A percentile compares a stretch with the other conserved stretches of the same genome.
Evolutionary conservation across 1,140 invertebrate species (phyloP).

Genomic region (Dendroctonus ponderosae): DNA sequence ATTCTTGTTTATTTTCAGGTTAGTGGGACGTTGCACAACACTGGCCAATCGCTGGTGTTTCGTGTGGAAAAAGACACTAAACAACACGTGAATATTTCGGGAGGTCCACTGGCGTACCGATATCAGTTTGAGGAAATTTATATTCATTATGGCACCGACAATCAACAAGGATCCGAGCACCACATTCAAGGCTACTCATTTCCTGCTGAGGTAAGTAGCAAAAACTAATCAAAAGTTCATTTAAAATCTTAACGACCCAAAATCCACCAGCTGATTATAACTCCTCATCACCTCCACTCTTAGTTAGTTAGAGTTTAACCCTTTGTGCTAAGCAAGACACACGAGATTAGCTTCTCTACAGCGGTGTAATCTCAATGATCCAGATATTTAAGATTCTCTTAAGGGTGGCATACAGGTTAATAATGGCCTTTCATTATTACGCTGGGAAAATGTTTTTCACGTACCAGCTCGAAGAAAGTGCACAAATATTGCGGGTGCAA

Average conservation of each 20-base stretch:
- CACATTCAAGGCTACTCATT: slow-evolving; percentile 89
- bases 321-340: too few species aligned
- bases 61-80: slow-evolving; percentile 82
- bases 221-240: not conserved
- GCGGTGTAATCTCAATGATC: too few species aligned
- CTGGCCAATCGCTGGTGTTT: slow-evolving; percentile 88
- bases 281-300: too few species aligned
- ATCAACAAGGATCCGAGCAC: slow-evolving; percentile 89
- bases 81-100: slow-evolving; percentile 88
- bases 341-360: too few species aligned
- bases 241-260: not conserved
- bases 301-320: too few species aligned
- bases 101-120: slow-evolving; percentile 90
- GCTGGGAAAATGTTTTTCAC: too few species aligned
- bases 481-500: too few species aligned
- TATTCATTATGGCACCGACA: slow-evolving; percentile 88
- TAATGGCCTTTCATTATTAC: too few species aligned
- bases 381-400: too few species aligned
- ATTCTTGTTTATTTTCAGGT: slow-evolving; percentile 59
- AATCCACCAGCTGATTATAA: too few species aligned
- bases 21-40: slow-evolving; percentile 82
- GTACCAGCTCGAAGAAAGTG: too few species aligned
- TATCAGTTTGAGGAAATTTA: slow-evolving; percentile 94
- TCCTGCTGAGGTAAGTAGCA: slow-evolving; percentile 81
- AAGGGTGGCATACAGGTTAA: too few species aligned